Conservation (phyloP, 1,140 invertebrate genomes). For the Psilanteris sp. region DNA sequence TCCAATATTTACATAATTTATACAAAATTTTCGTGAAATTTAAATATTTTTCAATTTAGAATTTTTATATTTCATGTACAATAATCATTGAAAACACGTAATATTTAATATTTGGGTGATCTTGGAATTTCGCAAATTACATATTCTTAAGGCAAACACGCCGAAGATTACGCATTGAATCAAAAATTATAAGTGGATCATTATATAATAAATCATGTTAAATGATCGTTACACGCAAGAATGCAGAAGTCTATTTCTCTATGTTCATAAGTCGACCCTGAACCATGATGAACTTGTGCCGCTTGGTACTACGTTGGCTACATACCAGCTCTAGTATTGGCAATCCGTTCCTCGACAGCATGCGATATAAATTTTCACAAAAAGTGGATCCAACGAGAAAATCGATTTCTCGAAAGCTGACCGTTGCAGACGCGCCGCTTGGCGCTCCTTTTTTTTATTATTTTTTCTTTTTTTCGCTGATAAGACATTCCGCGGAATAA, state of each 20-base stretch:
- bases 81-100: too few relatives aligned
- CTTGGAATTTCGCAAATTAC: too few relatives aligned
- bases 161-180: too few relatives aligned
- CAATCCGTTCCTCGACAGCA: constrained; percentile 23
- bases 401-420: constrained; percentile 53
- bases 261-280: constrained; percentile 62
- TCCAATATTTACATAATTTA: too few relatives aligned
- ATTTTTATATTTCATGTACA: too few relatives aligned
- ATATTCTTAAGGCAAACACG: too few relatives aligned
- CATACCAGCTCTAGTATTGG: constrained; percentile 52
- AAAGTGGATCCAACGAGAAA: constrained; percentile 49
- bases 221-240: constrained; percentile 34
- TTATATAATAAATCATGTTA: constrained; percentile 26
- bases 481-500: constrained; percentile 33
- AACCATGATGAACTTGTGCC: constrained; percentile 52
- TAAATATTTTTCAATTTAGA: too few relatives aligned
- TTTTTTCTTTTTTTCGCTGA: constrained; percentile 39
- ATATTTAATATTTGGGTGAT: too few relatives aligned
- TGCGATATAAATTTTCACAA: constrained; percentile 53
- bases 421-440: constrained; percentile 21
- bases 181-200: constrained; percentile 3
- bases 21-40: too few relatives aligned
- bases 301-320: constrained; percentile 24
- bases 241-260: constrained; percentile 69
- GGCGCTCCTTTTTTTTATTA: constrained; percentile 4